These are phyloP conservation scores for Coelogynopora nodosa DNA, from an alignment of 2,888 invertebrate genomes.

Conservation along the genomic window DNA sequence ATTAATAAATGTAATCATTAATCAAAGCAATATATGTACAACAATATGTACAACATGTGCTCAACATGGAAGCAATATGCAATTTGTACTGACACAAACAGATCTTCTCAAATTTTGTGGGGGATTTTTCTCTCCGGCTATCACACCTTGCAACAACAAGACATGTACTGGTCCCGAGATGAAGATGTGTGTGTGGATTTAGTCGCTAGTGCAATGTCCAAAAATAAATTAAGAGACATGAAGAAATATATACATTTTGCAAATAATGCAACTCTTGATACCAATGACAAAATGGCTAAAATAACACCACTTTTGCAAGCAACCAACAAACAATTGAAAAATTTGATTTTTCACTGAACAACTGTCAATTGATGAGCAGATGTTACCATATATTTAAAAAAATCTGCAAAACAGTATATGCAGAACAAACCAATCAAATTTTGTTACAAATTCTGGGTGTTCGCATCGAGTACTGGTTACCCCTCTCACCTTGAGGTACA, in stretches of 20 bases:
- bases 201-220: conserved; percentile 38
- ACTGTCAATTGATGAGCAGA: conserved; percentile 53
- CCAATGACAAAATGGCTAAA: conserved; percentile 47
- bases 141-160: conserved; percentile 39
- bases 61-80: background rate
- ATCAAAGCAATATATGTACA: background rate
- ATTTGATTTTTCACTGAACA: conserved; percentile 45
- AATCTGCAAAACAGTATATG: conserved; percentile 44
- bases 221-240: conserved; percentile 46
- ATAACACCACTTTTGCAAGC: conserved; percentile 44
- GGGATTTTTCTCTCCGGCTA: background rate
- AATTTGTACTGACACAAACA: conserved; percentile 1
- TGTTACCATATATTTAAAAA: conserved; percentile 57
- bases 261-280: conserved; percentile 40
- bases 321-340: conserved; percentile 40
- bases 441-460: conserved; percentile 50
- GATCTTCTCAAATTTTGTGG: conserved; percentile 4
- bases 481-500: conserved; percentile 8
- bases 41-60: background rate
- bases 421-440: conserved; percentile 35
- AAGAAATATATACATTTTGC: conserved; percentile 47
- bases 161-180: conserved; percentile 45
- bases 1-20: background rate
- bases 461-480: conserved; percentile 41
- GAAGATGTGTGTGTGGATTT: conserved; percentile 45